Conservation (phyloP, 1,140 invertebrate genomes). For the Platorchestia sp. region DNA sequence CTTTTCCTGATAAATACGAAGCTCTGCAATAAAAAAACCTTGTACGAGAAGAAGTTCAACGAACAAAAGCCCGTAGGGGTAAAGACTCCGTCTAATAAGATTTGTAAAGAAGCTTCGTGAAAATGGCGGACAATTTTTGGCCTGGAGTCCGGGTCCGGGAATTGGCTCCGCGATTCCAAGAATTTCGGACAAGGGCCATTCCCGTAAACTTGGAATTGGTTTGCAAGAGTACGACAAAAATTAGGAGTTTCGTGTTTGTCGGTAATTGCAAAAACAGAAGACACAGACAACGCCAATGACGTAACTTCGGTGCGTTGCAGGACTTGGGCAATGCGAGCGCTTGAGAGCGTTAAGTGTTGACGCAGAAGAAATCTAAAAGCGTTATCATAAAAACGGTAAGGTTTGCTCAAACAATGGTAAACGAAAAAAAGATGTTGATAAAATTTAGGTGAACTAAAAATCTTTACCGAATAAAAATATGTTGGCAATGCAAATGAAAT, state of each 20-base stretch:
- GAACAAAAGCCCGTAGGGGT: background rate
- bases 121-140: background rate
- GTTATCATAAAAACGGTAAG: too few relatives aligned
- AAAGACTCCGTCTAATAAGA: slow-evolving; percentile 1
- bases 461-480: too few relatives aligned
- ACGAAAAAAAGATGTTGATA: too few relatives aligned
- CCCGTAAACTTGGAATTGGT: slow-evolving; percentile 41
- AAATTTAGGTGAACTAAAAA: too few relatives aligned
- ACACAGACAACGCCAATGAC: background rate
- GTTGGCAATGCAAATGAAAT: too few relatives aligned
- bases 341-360: background rate
- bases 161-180: slow-evolving; percentile 23
- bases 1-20: background rate
- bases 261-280: slow-evolving; percentile 18
- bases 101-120: slow-evolving; percentile 1
- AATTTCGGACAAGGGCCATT: slow-evolving; percentile 34
- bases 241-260: background rate
- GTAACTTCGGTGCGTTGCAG: background rate
- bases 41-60: background rate
- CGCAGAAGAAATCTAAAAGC: too few relatives aligned
- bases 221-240: background rate
- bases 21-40: background rate
- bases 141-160: background rate
- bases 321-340: background rate
- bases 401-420: too few relatives aligned